Conservation (phyloP, 1,140 invertebrate species). For the Microvelia longipes region DNA sequence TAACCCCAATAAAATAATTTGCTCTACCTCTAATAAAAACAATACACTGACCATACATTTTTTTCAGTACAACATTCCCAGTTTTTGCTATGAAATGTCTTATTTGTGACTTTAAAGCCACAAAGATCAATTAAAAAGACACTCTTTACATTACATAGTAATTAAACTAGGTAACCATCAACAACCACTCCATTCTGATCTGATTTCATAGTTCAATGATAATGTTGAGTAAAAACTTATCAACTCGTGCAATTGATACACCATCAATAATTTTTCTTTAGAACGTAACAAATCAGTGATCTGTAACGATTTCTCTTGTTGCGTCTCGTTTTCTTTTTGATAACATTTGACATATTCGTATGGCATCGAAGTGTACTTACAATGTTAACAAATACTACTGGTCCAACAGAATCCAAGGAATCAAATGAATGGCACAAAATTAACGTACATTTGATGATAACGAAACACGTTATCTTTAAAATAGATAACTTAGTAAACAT, state of each 20-base stretch:
- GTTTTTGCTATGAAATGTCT: too few relatives aligned
- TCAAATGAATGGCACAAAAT: not conserved
- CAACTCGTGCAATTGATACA: not conserved
- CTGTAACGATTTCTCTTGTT: too few relatives aligned
- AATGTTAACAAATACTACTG: not conserved
- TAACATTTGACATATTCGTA: not conserved
- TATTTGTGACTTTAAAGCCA: too few relatives aligned
- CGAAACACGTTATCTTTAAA: not conserved
- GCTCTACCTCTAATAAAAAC: not conserved
- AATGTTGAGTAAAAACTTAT: not conserved
- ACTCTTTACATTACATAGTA: too few relatives aligned
- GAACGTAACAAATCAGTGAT: too few relatives aligned
- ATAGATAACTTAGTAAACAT: not conserved
- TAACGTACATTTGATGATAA: not conserved
- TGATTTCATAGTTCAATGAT: not conserved
- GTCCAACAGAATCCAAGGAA: not conserved
- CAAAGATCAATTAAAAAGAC: too few relatives aligned
- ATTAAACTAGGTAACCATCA: too few relatives aligned
- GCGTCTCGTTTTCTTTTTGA: too few relatives aligned
- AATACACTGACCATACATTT: not conserved
- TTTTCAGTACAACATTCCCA: too few relatives aligned
- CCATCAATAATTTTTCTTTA: too few relatives aligned
- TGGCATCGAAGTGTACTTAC: conserved; percentile 5
- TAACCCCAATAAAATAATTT: not conserved
- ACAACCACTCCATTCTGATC: too few relatives aligned